Base-by-base conservation (phyloP, 2,888 invertebrate species). In the Cerceris rybyensis region DNA sequence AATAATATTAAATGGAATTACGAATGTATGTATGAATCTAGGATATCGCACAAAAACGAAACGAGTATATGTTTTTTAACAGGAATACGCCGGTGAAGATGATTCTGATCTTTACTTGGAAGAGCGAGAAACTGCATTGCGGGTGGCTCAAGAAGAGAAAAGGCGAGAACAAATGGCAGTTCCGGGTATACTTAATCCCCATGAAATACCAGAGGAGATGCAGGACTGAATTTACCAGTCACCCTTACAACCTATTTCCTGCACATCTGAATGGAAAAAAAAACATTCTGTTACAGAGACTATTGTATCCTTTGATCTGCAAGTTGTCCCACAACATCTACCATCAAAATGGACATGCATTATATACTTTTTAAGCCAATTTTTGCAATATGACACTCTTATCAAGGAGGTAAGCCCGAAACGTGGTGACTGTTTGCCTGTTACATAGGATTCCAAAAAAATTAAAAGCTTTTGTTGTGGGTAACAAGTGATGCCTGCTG, bases 61-160 rank as follows among this genome's bases (percentile, higher is more conserved):
- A 58, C 58, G 8, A 58, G n/a, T 8, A 6, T 9, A 58, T 11
- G n/a, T 42, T 42, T 41, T 57, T 64, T 11, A 64, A 6, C 17
- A 99, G 99, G 99, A 99, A 94, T 98, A 97, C 93, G 98, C 98
- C 42, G 99, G 99, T 58, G 98, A 98, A 93, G 99, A 99, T 92
- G 98, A 99, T 93, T 96, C 97, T 78, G 99, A 99, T 93, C 94
- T 99, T 91, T 99, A 97, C 94, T 94, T 99, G 90, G 99, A 99
- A 92, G 99, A 99, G 93, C 96, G 99, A 88, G 97, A 99, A 93
- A 95, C 95, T 82, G 96, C 98, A 75, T 95, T 99, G 83, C 96
- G 96, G 85, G 94, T 95, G 89, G 99, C 99, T 61, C 98, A 99
- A 92, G 96, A 97, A 81, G 98, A 98, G 90, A 99, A 99, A 93